Base-by-base conservation (phyloP, 2,113 vertebrate species). In the Pseudopodoces humilis region DNA sequence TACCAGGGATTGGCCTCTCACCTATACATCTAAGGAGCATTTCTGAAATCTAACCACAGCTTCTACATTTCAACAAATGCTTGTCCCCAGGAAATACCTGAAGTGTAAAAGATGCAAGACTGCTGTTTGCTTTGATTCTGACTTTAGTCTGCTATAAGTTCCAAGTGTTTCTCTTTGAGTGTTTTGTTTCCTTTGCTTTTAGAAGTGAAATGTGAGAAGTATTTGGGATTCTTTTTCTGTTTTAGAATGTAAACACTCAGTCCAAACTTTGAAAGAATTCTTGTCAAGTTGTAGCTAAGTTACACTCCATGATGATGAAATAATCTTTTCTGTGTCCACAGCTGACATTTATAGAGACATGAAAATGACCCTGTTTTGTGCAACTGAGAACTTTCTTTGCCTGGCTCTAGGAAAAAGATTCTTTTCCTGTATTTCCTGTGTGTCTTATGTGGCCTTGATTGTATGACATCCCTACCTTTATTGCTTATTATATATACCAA, bases 111-210 rank as follows among this genome's bases (percentile, higher is more conserved):
- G 71, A 92, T 93, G 79, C 79, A 92, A 94, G 83, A 50, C 55
- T 90, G 27, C 92, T 90, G 58, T 24, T 53, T 93, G 39, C 85
- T 93, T 95, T 95, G 95, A 96, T 96, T 93, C 88, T 93, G 79
- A 88, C 88, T 90, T 90, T 88, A 63, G 63, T 90, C 60, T 96
- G 41, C 70, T 95, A 65, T 62, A 60, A 83, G 13, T 85, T 92
- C 79, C 83, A 88, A 88, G 63, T 80, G 41, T 85, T 92, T 87
- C 53, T 79, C 49, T 96, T 92, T 90, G 71, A 94, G 25, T 33
- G 50, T 83, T 95, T 90, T 80, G 55, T 90, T 93, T 85, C 58
- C n/a, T 90, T 85, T 72, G 13, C 37, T 90, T 92, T 90, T 62
- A 83, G 55, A 80, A 92, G 31, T 69, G 71, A 92, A 95, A 90